Percentiles rank a stretch among this genome's conserved stretches.
phyloP scores from a whole-genome alignment of 2,797 vertebrate genomes.

The Helicolenus hilgendorfi region DNA sequence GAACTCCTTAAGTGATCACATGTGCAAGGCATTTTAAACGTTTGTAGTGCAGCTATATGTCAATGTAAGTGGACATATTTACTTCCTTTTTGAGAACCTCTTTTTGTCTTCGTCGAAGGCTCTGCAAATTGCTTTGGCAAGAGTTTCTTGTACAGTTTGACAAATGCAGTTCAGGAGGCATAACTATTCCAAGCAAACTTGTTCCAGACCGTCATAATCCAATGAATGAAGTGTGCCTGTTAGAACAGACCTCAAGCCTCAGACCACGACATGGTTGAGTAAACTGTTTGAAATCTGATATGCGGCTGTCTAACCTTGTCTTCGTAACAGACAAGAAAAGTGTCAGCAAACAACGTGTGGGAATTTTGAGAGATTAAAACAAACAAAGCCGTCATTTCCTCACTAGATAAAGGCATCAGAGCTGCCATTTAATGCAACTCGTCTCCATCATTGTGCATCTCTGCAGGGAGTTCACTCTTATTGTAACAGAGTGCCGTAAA shows the following conservation, averaged over 20 bases:
- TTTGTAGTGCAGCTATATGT: not conserved
- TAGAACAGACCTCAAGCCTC: not conserved
- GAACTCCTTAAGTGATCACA: constrained; percentile 33
- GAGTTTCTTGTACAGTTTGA: not conserved
- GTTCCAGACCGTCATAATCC: not conserved
- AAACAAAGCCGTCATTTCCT: constrained; percentile 23
- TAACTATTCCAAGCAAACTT: not conserved
- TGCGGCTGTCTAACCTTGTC: not conserved
- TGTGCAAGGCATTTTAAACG: not conserved
- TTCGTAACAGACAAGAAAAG: constrained; percentile 5
- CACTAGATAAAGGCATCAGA: not conserved
- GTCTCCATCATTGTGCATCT: constrained; percentile 21
- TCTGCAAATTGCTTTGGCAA: not conserved
- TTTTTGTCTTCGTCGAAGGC: not conserved
- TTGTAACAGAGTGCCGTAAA: not conserved
- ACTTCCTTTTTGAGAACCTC: not conserved
- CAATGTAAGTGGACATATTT: not conserved
- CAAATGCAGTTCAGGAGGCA: not conserved
- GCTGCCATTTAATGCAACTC: constrained; percentile 33
- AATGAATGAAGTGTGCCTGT: constrained; percentile 8
- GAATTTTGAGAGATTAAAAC: constrained; percentile 30
- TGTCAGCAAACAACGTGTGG: constrained; percentile 29
- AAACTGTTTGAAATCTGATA: constrained; percentile 17
- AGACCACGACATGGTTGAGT: not conserved
- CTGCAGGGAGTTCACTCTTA: not conserved